Evolutionary conservation across 2,888 invertebrate genomes (phyloP).

Genomic region (Lasioglossum villosulum): DNA sequence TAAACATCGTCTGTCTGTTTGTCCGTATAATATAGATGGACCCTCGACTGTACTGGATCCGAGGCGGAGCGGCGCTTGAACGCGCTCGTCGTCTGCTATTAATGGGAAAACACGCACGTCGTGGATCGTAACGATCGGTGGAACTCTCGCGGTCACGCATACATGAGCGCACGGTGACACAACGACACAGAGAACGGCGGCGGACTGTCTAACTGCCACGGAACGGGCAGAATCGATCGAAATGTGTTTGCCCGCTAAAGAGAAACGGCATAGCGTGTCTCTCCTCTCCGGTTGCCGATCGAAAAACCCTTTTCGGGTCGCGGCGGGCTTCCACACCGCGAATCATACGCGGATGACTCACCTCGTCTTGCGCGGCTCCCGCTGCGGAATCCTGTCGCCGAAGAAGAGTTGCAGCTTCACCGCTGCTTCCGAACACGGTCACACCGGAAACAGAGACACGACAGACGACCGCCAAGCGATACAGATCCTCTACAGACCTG

Average conservation of each 20-base stretch:
- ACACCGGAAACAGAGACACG: constrained; percentile 50
- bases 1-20: no score
- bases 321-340: background rate
- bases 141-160: constrained; percentile 15
- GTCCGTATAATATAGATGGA: no score
- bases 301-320: background rate
- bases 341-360: constrained; percentile 56
- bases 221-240: constrained; percentile 63
- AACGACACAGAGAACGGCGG: constrained; percentile 14
- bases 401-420: constrained; percentile 82
- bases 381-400: constrained; percentile 76
- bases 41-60: no score
- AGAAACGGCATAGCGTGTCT: background rate
- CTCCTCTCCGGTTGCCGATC: background rate
- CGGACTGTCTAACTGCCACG: constrained; percentile 34
- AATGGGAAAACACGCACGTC: background rate
- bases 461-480: constrained; percentile 18
- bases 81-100: background rate
- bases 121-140: constrained; percentile 19
- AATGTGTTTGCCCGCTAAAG: constrained; percentile 21
- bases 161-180: constrained; percentile 18
- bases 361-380: constrained; percentile 71
- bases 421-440: constrained; percentile 50
- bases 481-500: constrained; percentile 13
- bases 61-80: background rate